A percentile compares a stretch with the other conserved stretches of the same genome.
Conservation (phyloP, 2,113 vertebrate genomes). For the Tursiops truncatus region DNA sequence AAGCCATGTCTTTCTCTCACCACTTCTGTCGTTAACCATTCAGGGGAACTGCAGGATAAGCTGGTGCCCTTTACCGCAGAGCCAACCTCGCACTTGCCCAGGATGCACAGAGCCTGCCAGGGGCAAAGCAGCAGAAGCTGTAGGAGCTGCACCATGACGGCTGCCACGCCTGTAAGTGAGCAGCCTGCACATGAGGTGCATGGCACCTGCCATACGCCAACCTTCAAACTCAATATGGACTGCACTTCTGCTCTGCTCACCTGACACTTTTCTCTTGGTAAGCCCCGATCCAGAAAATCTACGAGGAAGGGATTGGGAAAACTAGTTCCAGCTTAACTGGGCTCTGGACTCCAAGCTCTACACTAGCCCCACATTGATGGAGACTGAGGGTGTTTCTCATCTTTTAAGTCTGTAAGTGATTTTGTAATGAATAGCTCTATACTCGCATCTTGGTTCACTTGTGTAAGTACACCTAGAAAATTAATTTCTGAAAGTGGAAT, state of each 20-base stretch:
- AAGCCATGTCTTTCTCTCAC: neutral
- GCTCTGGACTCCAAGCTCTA: accelerated
- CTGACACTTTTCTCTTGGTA: accelerated
- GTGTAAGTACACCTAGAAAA: neutral
- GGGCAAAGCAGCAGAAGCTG: accelerated
- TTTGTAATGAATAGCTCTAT: neutral
- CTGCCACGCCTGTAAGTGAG: accelerated
- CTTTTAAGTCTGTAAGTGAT: neutral
- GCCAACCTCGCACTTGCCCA: too few species aligned
- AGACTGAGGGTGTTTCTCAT: accelerated
- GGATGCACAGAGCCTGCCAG: accelerated
- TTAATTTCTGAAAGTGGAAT: neutral
- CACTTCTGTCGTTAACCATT: neutral
- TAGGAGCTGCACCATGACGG: neutral
- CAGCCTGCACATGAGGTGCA: accelerated
- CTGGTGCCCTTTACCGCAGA: accelerated
- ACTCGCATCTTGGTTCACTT: accelerated
- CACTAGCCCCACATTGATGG: accelerated
- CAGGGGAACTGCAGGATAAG: neutral
- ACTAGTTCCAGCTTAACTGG: too few species aligned
- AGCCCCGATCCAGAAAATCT: neutral
- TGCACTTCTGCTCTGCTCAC: accelerated
- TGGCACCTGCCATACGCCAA: accelerated
- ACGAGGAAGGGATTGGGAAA: neutral
- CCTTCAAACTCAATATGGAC: accelerated